These are phyloP conservation scores for Fregetta grallaria DNA, from an alignment of 2,113 vertebrate species.

Conservation along the genomic window DNA sequence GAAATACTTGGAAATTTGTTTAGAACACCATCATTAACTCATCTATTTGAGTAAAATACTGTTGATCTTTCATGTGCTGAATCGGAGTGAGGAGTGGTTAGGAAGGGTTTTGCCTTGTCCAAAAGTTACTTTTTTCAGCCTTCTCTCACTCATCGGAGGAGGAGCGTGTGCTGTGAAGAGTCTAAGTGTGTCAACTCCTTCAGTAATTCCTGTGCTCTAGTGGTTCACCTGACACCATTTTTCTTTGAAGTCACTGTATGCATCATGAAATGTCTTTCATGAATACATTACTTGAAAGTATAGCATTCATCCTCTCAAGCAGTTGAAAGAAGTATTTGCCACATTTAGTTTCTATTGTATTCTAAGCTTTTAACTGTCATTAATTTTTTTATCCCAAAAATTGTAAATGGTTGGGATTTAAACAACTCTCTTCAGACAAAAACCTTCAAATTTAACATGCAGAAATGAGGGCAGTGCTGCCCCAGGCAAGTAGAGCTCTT, in stretches of 20 bases:
- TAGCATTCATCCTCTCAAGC: background rate
- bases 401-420: background rate
- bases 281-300: background rate
- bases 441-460: background rate
- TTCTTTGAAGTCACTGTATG: background rate
- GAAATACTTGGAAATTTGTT: background rate
- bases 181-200: background rate
- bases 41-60: background rate
- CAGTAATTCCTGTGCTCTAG: background rate
- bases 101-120: background rate
- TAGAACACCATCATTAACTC: background rate
- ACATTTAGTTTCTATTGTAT: background rate
- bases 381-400: background rate
- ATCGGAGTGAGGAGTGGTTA: background rate
- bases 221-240: background rate
- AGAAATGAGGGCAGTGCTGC: background rate
- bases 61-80: background rate
- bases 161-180: background rate
- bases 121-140: background rate
- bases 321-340: background rate
- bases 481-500: background rate
- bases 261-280: background rate
- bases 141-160: background rate
- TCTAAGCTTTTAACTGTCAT: constrained; percentile 2
- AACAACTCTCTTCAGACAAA: background rate